Evolutionary conservation across 2,113 vertebrate genomes (phyloP).

Genomic region (Tangachromis dhanisi): DNA sequence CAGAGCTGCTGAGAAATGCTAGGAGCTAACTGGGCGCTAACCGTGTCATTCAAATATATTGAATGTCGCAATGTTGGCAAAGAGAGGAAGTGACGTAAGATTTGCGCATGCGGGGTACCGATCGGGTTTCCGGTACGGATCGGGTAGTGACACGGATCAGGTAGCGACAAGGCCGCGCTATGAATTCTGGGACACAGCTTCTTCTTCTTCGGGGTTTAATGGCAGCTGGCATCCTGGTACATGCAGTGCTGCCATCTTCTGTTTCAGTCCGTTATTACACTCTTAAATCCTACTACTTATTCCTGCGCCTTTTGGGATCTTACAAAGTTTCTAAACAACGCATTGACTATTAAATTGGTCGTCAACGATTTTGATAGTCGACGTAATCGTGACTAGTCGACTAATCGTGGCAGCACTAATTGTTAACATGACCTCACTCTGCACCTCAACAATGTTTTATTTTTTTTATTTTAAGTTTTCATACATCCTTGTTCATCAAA

Average conservation of each 20-base stretch:
- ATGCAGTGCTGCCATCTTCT: not conserved
- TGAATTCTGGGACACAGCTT: not conserved
- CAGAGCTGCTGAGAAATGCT: not conserved
- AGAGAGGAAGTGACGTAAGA: not conserved
- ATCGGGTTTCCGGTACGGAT: not conserved
- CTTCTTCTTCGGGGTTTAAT: not conserved
- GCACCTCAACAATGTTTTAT: not conserved
- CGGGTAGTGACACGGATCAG: rapidly evolving
- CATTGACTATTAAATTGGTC: not conserved
- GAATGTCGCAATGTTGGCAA: not conserved
- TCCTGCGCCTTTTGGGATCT: not conserved
- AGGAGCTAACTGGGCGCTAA: not conserved
- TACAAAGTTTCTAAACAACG: not conserved
- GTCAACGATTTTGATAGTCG: not conserved
- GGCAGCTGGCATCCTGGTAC: not conserved
- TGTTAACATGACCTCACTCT: not conserved
- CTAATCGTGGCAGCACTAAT: not conserved
- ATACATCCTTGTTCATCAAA: not conserved
- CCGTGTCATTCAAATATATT: not conserved
- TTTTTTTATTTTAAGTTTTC: not conserved
- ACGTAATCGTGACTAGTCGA: not conserved
- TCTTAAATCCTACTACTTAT: not conserved
- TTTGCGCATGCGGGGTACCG: not conserved
- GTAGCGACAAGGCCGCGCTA: not conserved
- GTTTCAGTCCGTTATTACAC: not conserved